Evolutionary conservation across 2,797 vertebrate genomes (phyloP), one percentile per base, ranked within the genome.

Genomic region (Gymnopithys bicolor): DNA sequence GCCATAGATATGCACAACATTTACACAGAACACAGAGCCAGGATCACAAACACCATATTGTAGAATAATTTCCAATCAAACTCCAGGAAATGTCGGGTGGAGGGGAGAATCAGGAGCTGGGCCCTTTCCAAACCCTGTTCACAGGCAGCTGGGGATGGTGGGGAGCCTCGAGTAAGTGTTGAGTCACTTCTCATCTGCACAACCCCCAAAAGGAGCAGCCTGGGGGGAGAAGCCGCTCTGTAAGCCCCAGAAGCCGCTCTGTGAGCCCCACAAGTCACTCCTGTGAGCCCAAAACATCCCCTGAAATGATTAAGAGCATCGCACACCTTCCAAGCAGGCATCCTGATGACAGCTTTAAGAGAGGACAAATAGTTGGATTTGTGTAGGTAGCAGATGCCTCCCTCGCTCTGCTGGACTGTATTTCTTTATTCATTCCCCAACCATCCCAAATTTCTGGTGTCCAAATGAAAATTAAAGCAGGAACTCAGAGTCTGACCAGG

Each of bases 31-130:
- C 79, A 41, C 12, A 32, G 35, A 66, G 10, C 5, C 23, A 19
- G 56, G 68, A 88, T 63, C 89, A 78, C 80, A 91, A 95, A 69
- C 76, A 83, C 23, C 70, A 43, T 21, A 46, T 73, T 94, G 89
- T 8, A 5, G 51, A 77, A 68, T 53, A 37, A 85, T 92, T 93
- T 73, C 83, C 73, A 7, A 37, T 7, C 56, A 35, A 30, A 33
- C 45, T 74, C 1, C 93, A 92, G 91, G 87, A 95, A 96, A 94
- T 81, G 89, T 75, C 25, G 87, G 66, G 35, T 16, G 77, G 77
- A 85, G 21, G 76, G 37, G 28, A 48, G 45, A 81, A 92, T 25
- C 53, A 23, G 75, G 74, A 88, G 66, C 91, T 91, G 87, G 94
- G 94, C 85, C 91, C 45, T 87, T 74, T 81, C 92, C 94, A 89